Base-by-base conservation (phyloP, 2,113 vertebrate species). In the Hippopotamus amphibius region DNA sequence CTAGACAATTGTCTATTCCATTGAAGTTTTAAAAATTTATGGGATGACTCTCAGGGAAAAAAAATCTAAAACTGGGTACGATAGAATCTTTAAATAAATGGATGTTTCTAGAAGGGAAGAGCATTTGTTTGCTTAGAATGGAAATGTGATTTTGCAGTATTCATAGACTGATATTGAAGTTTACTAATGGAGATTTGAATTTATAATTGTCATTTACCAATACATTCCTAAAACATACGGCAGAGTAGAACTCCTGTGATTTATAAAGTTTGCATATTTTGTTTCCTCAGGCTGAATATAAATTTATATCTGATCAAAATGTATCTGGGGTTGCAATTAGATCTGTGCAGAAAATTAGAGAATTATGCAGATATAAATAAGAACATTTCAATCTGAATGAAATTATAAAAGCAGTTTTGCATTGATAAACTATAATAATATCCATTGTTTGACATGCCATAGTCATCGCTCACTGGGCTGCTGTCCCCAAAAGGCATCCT, bases 321-420 rank as follows among this genome's bases (percentile, higher is more conserved):
- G 68, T 96, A 81, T 85, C 83, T 95, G 46, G 65, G 30, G 21
- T 81, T 46, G 21, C 72, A 69, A 92, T 94, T 96, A 96, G 13
- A 77, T 77, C 72, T 88, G 16, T 69, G 48, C 86, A 14, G 79
- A 82, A 96, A 92, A 82, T 94, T 88, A 92, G 24, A 92, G 72
- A 94, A 96, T 92, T 95, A 96, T 89, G 65, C 26, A 85, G 37
- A 85, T 89, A 63, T 63, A 92, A 95, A 74, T 85, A 84, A 95
- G 46, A 80, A 55, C 50, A 96, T 88, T 88, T 94, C 74, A 50
- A 71, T 89, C 13, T 86, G 59, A 94, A 96, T 96, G 50, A 94
- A 92, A 92, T 92, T 92, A 85, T 69, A n/a, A 92, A 92, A 53
- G 41, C 63, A 61, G 24, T 16, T 48, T 85, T 76, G 33, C 80